Base-by-base conservation (phyloP, 2,113 vertebrate species). In the Python bivittatus region DNA sequence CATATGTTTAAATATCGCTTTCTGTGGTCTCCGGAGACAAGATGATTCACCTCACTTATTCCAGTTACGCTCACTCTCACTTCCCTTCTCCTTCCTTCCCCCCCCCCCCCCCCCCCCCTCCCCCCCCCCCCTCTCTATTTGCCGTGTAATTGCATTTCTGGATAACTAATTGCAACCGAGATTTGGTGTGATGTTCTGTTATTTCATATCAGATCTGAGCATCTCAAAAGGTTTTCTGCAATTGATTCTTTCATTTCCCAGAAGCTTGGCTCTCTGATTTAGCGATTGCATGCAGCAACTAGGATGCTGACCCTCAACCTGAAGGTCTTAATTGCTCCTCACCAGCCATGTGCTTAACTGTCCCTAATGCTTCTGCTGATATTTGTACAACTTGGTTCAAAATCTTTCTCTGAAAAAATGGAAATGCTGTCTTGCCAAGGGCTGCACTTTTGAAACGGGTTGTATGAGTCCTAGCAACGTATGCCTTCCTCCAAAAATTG, bases 61-160 rank as follows among this genome's bases (percentile, higher is more conserved):
- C 93, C 94, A 96, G 96, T 93, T 95, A 93, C 90, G 97, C 13
- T 17, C n/a, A 79, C 15, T 2, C 15, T 79, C 72, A 79, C 7
- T 79, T 22, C 33, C 33, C 17, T 42, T 42, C 33, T 33, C 33
- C 33, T 79, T 72, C n/a, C 68, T 72, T 15, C 6, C n/a, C 29
- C 5, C 27, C 13, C 58, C 10, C 27, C 3, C 60, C 10, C 1
- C 29, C 68, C 7, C n/a, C n/a, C 6, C n/a, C 29, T 3, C 27
- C 15, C 23, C 11, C 10, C 4, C 61, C 11, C 2, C 12, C 72
- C 8, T 4, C 20, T 38, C n/a, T 38, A 54, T 44, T 29, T 9
- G 94, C 96, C 93, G 96, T 94, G 93, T 97, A 98, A 97, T 97
- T 98, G 95, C 95, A 96, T 97, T 96, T 95, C 96, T 94, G 91